Evolutionary conservation across 1,140 invertebrate species (phyloP).

Genomic region (Archivesica marissinica): DNA sequence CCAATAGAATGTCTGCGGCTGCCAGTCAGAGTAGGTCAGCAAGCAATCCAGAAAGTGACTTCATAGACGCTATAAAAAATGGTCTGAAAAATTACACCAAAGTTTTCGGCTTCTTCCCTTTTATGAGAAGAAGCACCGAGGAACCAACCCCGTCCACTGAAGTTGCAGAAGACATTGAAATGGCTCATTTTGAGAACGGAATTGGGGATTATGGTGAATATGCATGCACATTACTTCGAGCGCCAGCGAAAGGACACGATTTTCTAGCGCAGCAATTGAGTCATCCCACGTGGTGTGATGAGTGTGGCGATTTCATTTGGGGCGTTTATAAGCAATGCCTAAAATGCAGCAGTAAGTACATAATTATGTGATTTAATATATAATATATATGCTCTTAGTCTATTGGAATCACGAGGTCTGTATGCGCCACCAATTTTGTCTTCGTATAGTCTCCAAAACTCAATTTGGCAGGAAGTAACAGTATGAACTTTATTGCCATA

Average conservation of each 20-base stretch:
- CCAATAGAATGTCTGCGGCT: constrained; percentile 4
- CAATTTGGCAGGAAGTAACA: too few relatives aligned
- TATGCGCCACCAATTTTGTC: too few relatives aligned
- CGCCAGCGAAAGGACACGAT: constrained; percentile 77
- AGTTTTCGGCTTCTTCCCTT: constrained; percentile 70
- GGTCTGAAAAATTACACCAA: constrained; percentile 71
- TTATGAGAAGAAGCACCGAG: constrained; percentile 65
- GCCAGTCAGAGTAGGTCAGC: constrained; percentile 54
- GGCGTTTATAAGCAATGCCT: constrained; percentile 84
- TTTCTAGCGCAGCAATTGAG: constrained; percentile 78
- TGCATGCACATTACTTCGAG: constrained; percentile 47
- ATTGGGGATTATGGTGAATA: constrained; percentile 51
- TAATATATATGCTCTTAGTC: too few relatives aligned
- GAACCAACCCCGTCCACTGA: constrained; percentile 39
- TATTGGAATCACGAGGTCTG: too few relatives aligned
- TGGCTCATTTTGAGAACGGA: constrained; percentile 73
- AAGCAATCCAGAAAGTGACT: constrained; percentile 61
- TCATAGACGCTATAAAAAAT: constrained; percentile 73
- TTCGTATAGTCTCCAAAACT: too few relatives aligned
- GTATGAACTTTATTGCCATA: too few relatives aligned
- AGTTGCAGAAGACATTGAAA: constrained; percentile 77
- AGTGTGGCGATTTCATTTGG: constrained; percentile 86
- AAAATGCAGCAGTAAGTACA: constrained; percentile 83
- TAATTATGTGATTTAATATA: too few relatives aligned
- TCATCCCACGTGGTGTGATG: constrained; percentile 85